A percentile compares a stretch with the other conserved stretches of the same genome.
phyloP scores from a whole-genome alignment of 2,113 vertebrate species.

The Notechis scutatus region DNA sequence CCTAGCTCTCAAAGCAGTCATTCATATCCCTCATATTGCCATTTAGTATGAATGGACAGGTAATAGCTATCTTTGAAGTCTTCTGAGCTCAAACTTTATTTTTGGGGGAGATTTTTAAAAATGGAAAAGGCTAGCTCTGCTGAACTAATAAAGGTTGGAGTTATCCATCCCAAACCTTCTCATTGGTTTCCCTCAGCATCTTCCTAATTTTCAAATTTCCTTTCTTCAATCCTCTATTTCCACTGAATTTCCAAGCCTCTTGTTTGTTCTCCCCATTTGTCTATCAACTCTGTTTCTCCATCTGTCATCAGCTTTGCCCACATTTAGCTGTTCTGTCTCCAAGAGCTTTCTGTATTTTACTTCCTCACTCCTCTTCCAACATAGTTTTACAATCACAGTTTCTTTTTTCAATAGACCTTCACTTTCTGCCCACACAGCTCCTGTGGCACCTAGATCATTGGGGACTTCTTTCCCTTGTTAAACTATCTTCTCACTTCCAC shows the following conservation, averaged over 20 bases:
- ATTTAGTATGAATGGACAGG: not conserved
- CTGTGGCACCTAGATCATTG: not conserved
- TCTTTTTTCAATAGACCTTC: not conserved
- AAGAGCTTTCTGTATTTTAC: not conserved
- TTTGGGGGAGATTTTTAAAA: not conserved
- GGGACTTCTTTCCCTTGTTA: not conserved
- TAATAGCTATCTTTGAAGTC: not conserved
- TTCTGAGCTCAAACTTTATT: not conserved
- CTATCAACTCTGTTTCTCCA: not conserved
- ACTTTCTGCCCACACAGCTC: not conserved
- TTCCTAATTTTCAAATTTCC: too few relatives aligned
- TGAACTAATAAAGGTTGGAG: not conserved
- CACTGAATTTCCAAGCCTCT: not conserved
- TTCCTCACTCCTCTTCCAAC: not conserved
- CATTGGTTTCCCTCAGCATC: not conserved
- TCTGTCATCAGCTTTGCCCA: not conserved
- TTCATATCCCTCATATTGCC: not conserved
- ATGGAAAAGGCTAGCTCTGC: not conserved
- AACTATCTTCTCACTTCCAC: not conserved
- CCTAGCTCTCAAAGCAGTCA: not conserved
- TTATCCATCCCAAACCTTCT: not conserved
- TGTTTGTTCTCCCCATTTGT: not conserved
- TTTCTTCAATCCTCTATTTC: not conserved
- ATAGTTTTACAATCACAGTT: not conserved
- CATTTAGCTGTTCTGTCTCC: not conserved